Evolutionary conservation across 2,113 vertebrate species (phyloP), one percentile per base, ranked within the genome.

Genomic region (Poicephalus meyeri): DNA sequence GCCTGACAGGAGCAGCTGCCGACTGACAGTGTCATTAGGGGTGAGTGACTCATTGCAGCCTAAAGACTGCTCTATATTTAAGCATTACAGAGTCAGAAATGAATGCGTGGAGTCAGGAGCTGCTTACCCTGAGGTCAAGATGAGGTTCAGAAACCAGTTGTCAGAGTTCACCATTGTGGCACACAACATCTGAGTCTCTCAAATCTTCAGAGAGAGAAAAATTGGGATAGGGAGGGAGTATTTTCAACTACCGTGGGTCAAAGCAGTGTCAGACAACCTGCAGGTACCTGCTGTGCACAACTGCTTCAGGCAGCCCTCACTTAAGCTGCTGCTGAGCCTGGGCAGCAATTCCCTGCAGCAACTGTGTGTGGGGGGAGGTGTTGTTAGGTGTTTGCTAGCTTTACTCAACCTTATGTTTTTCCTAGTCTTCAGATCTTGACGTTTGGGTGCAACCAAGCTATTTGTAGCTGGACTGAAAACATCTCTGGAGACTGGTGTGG

Each of bases 11-110:
- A 58, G 6, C 11, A 2, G 23, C 92, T 74, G 91, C 95, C 83
- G 53, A 4, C 76, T 6, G 70, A 17, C 3, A 7, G 79, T 2
- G 91, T 9, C 86, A 3, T 49, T 39, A 71, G 93, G 89, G 84
- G 72, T 1, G 31, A 24, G 17, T 94, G 94, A 95, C 86, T 93
- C 94, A 92, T 11, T 50, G 0, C 35, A 8, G 76, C 86, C 66
- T 31, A 0, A 11, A 47, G 61, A 73, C 93, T n/a, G 89, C 52
- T n/a, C 86, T 78, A 31, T 39, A 78, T 85, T 83, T 84, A 9
- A 93, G 80, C 73, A 79, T 97, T 39, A 95, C 91, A 2, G 52
- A 92, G 65, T 50, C 73, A 79, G 61, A 42, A 89, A 95, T 91
- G 73, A 95, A 95, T 49, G 89, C 33, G 5, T 2, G 2, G 69